Base-by-base conservation (phyloP, 2,888 invertebrate species). In the Azorinus chamasolen region DNA sequence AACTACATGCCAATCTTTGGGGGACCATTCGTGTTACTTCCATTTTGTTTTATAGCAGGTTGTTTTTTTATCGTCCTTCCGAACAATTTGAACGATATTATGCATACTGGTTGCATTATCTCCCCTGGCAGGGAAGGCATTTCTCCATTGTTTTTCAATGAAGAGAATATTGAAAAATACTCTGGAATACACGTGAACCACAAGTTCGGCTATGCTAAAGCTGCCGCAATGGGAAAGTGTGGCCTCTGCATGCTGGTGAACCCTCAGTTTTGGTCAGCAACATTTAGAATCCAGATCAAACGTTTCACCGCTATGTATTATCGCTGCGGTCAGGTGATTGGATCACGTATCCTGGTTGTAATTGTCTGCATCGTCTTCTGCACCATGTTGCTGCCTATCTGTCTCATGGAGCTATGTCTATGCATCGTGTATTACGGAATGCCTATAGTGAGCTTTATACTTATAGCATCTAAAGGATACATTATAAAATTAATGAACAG, bases 1-100 rank as follows among this genome's bases (percentile, higher is more conserved):
- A 58, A 57, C 24, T 78, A 72, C 41, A 22, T 72, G 8, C 72
- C 72, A 27, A n/a, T 59, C 12, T 55, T 78, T n/a, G 77, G 77
- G 14, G 77, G 77, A 8, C 77, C 77, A n/a, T 72, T 53, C 37
- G 24, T 51, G 37, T 50, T 78, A 20, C 37, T 78, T 2, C 20
- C 41, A 8, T 37, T 32, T 14, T 78, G 53, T 22, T 72, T 69
- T 22, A 43, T 65, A 12, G 55, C 50, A 4, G 63, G 62, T 16
- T 20, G 68, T 37, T 22, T 69, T 20, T 73, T 78, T 45, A 16
- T 78, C 14, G 27, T 78, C 37, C 14, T 59, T 1, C 77, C 77
- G 12, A 59, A 16, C 2, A 41, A 68, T 50, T 39, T 63, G 3
- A 46, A 69, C 24, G 22, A 25, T 1, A 53, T 72, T 27, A 5